Base-by-base conservation (phyloP, 2,113 vertebrate genomes). In the Campylorhamphus procurvoides region DNA sequence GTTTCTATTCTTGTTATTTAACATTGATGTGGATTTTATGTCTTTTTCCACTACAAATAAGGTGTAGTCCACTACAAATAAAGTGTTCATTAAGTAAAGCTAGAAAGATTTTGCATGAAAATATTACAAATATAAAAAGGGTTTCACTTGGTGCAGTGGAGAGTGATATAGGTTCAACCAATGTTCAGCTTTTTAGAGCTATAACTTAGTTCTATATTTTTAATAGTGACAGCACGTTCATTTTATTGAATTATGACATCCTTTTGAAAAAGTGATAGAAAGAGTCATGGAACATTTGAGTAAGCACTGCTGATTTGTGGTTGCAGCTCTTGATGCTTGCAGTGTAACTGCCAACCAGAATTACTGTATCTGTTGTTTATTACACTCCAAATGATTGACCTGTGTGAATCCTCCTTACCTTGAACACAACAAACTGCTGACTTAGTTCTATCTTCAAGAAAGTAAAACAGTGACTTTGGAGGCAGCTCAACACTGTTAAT, bases 341-440 rank as follows among this genome's bases (percentile, higher is more conserved):
- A 90, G 59, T 83, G 83, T 86, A 91, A 91, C 64, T 89, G 77
- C 87, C 90, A 93, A 71, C 67, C 74, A 92, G 87, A 93, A 95
- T 97, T 94, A 95, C 85, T 95, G 67, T 94, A 87, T 95, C 87
- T 93, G 78, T 66, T 97, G 81, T 96, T 97, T 92, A 96, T 95
- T 92, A 58, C 75, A 92, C 64, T 92, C 24, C 72, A 91, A 91
- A 93, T 96, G 91, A 90, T 91, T 94, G 94, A 85, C 91, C 78
- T 91, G 69, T 67, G 69, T 94, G 92, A 95, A 92, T 96, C 69
- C 67, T 94, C 50, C 74, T 96, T 92, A 95, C 92, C 94, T 89
- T 95, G 87, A 93, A 90, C 50, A 56, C 85, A 82, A 28, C 62
- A 95, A 96, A 96, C 42, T 94, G 90, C 88, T 96, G 95, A 96